These are phyloP conservation scores for Pseudorhiza aurosa DNA, from an alignment of 30 jellyfish, hydroid and myxozoan genomes.

Conservation along the genomic window DNA sequence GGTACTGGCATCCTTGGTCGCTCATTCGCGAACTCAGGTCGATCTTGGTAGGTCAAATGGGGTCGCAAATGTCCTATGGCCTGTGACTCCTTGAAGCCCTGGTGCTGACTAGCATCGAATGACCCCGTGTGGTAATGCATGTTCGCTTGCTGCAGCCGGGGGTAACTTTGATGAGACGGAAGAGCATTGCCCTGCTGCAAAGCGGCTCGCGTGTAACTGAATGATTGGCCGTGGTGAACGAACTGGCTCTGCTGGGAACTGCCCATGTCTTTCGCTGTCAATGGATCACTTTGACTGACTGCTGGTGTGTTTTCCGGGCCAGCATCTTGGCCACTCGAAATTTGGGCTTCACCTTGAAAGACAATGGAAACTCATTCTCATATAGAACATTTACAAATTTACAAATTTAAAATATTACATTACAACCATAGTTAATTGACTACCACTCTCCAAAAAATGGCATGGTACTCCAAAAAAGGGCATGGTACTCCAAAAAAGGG, in stretches of 20 bases:
- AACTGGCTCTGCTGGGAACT: constrained; percentile 1
- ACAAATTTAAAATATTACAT: no score
- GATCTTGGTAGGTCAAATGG: constrained; percentile 21
- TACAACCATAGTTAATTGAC: no score
- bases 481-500: no score
- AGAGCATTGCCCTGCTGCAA: background rate
- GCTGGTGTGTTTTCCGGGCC: constrained; percentile 10
- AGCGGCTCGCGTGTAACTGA: constrained; percentile 12
- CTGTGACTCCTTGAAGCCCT: constrained; percentile 7
- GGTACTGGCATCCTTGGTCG: constrained; percentile 13
- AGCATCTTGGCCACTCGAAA: constrained; percentile 3
- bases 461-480: no score
- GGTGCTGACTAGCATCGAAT: constrained; percentile 17
- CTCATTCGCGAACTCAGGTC: background rate
- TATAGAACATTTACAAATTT: background rate
- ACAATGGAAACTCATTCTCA: background rate
- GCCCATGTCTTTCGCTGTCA: constrained; percentile 1
- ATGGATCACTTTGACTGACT: constrained; percentile 9
- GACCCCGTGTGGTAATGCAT: constrained; percentile 23
- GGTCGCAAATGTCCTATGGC: constrained; percentile 4
- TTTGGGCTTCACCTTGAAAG: constrained; percentile 20
- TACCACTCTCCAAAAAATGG: no score
- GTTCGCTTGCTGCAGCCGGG: constrained; percentile 20
- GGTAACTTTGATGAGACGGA: constrained; percentile 25
- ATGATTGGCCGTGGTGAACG: constrained; percentile 27